Base-by-base conservation (phyloP, 2,888 invertebrate genomes). In the Synanthedon vespiformis region DNA sequence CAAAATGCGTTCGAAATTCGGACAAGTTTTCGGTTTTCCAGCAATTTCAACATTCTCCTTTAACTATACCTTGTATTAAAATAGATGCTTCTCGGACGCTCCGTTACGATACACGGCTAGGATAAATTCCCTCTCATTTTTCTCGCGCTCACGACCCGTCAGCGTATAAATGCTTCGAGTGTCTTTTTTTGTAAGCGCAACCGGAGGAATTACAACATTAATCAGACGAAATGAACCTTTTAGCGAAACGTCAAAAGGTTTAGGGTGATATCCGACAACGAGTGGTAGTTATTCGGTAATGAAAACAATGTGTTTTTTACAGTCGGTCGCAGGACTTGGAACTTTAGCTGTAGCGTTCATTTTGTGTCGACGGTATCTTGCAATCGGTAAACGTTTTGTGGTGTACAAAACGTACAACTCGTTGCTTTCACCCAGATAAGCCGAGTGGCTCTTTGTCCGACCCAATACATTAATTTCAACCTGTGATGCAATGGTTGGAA, bases 181-280 rank as follows among this genome's bases (percentile, higher is more conserved):
- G 72, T 76, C 72, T 75, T 74, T 76, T 80, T 79, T 80, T 73
- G 74, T 76, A 69, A 69, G 67, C 68, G 61, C 70, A 68, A 72
- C 74, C 70, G 64, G 74, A 77, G 70, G 76, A 80, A 83, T 84
- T 81, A 79, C 77, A 68, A 67, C 78, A 85, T 82, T 80, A 80
- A 80, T 85, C 83, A 82, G 71, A 63, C 64, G 67, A 82, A 82
- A 85, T 82, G 77, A 81, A 81, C 78, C 79, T 83, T 81, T 84
- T 81, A 82, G 77, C 77, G 73, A 77, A 80, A 81, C 77, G 80
- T 84, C 81, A 82, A 80, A 83, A 82, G 78, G 80, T 74, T 80
- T 76, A 74, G 70, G 67, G 66, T 77, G 72, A 79, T 82, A 72
- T 72, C 65, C 53, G 64, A 69, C 72, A 77, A 78, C 72, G 75